phyloP scores from a whole-genome alignment of 2,797 vertebrate genomes.

The Peromyscus nudipes region DNA sequence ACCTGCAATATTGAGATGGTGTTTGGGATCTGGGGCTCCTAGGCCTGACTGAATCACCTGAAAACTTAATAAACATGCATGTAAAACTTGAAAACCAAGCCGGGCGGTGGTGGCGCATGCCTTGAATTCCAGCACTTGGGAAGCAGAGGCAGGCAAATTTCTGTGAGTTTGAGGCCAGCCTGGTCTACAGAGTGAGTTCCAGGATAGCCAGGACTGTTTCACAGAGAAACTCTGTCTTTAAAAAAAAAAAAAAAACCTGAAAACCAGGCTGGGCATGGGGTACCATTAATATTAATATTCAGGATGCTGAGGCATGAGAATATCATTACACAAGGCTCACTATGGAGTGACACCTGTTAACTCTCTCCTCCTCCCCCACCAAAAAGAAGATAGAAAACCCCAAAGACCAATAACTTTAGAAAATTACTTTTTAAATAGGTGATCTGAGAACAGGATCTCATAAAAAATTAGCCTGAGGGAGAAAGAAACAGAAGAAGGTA shows the following conservation, averaged over 20 bases:
- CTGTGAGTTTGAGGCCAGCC: too few relatives aligned
- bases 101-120: too few relatives aligned
- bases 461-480: conserved; percentile 27
- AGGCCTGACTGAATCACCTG: not conserved
- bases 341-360: not conserved
- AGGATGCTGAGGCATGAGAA: not conserved
- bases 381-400: not conserved
- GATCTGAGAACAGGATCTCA: not conserved
- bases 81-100: not conserved
- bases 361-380: not conserved
- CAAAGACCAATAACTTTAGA: conserved; percentile 4
- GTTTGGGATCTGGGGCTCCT: not conserved
- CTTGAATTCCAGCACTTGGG: too few relatives aligned
- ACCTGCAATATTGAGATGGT: not conserved
- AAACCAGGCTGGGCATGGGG: not conserved
- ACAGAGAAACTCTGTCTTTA: too few relatives aligned
- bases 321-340: not conserved
- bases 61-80: conserved; percentile 1
- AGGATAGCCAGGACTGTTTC: too few relatives aligned
- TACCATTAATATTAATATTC: not conserved
- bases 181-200: too few relatives aligned
- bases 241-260: not conserved
- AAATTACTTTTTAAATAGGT: not conserved
- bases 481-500: not conserved
- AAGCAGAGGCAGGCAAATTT: too few relatives aligned